These are phyloP conservation scores for Synergus itoensis DNA, from an alignment of 2,888 invertebrate genomes.

Conservation along the genomic window DNA sequence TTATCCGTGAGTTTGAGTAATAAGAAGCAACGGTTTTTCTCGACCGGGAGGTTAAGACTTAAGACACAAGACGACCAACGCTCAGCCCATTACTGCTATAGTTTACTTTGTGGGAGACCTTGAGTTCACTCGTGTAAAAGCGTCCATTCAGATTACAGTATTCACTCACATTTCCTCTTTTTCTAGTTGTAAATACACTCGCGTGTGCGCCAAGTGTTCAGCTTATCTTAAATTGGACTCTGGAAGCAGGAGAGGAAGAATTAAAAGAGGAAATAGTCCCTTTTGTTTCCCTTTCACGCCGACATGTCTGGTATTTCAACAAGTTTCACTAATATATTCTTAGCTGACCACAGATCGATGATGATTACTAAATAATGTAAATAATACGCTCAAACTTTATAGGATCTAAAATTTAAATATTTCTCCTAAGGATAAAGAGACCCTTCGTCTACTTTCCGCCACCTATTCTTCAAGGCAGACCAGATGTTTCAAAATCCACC, in stretches of 20 bases:
- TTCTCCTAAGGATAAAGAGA: not conserved
- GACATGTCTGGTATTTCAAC: not conserved
- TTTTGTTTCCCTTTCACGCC: not conserved
- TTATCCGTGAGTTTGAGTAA: not conserved
- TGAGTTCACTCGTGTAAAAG: conserved; percentile 20
- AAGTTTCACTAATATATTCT: not conserved
- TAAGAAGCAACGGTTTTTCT: conserved; percentile 31
- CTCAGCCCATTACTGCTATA: conserved; percentile 35
- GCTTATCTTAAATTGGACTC: conserved; percentile 21
- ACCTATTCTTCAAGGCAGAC: conserved; percentile 47
- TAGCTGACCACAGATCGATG: no score
- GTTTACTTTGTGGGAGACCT: conserved; percentile 40
- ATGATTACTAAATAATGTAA: not conserved
- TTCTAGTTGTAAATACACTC: not conserved
- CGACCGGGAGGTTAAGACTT: not conserved
- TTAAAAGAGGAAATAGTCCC: not conserved
- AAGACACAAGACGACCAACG: conserved; percentile 28
- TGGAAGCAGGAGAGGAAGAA: not conserved
- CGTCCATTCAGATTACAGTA: conserved; percentile 27
- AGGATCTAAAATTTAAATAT: not conserved
- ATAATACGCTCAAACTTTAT: not conserved
- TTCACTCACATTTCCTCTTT: not conserved
- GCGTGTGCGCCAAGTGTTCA: not conserved
- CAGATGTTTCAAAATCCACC: conserved; percentile 52
- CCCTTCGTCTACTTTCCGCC: not conserved